Evolutionary conservation across 2,888 invertebrate species (phyloP), one percentile per base, ranked within the genome.

Genomic region (Agonopterix subpropinquella): DNA sequence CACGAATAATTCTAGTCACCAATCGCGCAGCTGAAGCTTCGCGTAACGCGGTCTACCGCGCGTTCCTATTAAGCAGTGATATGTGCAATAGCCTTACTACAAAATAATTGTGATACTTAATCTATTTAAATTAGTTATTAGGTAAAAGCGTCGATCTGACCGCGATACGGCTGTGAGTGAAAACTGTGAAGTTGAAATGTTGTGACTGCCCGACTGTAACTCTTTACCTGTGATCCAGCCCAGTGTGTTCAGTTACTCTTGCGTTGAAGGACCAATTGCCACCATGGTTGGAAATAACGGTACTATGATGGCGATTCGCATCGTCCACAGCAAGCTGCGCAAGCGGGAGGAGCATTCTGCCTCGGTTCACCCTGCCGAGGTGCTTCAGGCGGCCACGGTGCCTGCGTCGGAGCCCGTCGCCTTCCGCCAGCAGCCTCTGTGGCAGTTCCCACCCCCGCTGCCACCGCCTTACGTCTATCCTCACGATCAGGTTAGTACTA

Each of bases 291-390:
- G 95, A 85, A 94, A 92, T 89, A 94, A 94, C 89, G 94, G 94
- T 83, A 94, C 94, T 78, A 92, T 95, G 92, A 93, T 94, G 89
- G 94, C 95, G 83, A 94, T 95, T 83, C 95, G 95, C 89, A 93
- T 95, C 92, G 95, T 95, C 89, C 95, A 95, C 92, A 95, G 95
- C 89, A 95, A 95, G 90, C 91, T 95, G 89, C 91, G 95, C 74
- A 95, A 95, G 89, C 92, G 95, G 66, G 95, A 95, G 85, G 95
- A 95, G 77, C 92, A 92, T 81, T 91, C 92, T 59, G 92, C 92
- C 70, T 90, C 91, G 69, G 92, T 92, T 62, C 93, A 92, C 68
- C 92, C 93, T 52, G 91, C 92, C 61, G 91, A 91, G 71, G 91
- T 92, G 57, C 90, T 92, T 58, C 91, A 91, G 64, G 89, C 91